Evolutionary conservation across 2,888 invertebrate genomes (phyloP), one percentile per base, ranked within the genome.

Genomic region (Pheosia gnoma): DNA sequence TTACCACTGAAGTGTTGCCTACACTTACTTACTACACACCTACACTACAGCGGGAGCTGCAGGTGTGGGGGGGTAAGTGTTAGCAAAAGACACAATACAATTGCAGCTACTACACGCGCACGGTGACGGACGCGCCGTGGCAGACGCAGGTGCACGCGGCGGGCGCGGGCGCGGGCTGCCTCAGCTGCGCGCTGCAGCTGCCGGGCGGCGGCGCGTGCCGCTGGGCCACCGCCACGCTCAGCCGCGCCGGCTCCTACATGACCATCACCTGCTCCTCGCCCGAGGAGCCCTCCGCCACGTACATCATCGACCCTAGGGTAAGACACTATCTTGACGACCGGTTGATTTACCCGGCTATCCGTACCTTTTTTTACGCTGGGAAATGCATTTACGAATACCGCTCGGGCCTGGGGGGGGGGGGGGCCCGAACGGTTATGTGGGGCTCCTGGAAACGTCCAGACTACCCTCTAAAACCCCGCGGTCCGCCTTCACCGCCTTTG

Each of bases 71-170:
- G 36, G 38, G 11, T 9, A 45, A 3, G 10, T 9, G 45, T 3
- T 45, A 8, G 8, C 3, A 41, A 41, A 41, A 41, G 11, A 41
- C 5, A 1, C 8, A 7, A 8, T 41, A 1, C 8, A 7, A 8
- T 10, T 45, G 0, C 84, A 97, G 98, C 67, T 98, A 96, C 89
- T 98, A 95, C 90, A 94, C 95, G 49, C 96, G 96, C 5, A 96
- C 96, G 0, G 91, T 94, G 5, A 87, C 92, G 3, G 93, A 90
- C 36, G 87, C 94, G 67, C 96, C 98, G 0, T 95, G 96, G 71
- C 95, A 95, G 67, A 94, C 95, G 38, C 96, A 98, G 54, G 93
- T 96, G 67, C 97, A 97, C 67, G 93, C 95, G 51, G 94, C 94
- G 38, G 95, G 94, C 41, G 80, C 85, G 0, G 79, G 78, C 49